Evolutionary conservation across 2,888 invertebrate genomes (phyloP).

Genomic region (Zaprionus bogoriensis): DNA sequence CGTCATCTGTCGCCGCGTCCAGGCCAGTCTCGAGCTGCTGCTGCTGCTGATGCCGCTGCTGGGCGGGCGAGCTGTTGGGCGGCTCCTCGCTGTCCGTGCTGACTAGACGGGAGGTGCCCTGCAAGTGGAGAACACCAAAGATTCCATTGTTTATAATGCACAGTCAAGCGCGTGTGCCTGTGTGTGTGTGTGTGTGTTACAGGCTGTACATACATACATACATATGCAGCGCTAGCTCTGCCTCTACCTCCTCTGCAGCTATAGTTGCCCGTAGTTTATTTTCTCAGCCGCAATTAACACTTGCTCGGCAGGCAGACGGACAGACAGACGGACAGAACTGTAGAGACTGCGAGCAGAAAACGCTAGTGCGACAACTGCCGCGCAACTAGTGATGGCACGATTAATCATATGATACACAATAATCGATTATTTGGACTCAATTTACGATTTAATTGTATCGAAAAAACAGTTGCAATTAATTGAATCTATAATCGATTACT

Average conservation of each 20-base stretch:
- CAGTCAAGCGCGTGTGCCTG: too few species aligned
- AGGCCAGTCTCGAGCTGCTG: conserved; percentile 25
- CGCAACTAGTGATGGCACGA: too few species aligned
- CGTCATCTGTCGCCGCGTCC: conserved; percentile 13
- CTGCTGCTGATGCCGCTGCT: conserved; percentile 36
- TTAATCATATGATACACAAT: too few species aligned
- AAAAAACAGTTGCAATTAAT: too few species aligned
- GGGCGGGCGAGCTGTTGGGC: conserved; percentile 81
- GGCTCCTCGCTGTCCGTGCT: conserved; percentile 86
- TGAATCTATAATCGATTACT: too few species aligned
- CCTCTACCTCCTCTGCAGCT: too few species aligned
- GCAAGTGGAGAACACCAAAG: conserved; percentile 24
- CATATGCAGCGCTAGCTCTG: background rate
- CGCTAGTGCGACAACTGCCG: too few species aligned
- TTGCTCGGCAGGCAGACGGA: background rate
- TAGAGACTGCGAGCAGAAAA: background rate
- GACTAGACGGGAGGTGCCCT: conserved; percentile 86
- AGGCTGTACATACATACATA: background rate
- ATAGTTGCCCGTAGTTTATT: conserved; percentile 12
- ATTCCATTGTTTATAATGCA: conserved; percentile 12
- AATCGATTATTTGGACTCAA: too few species aligned
- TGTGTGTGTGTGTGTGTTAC: background rate
- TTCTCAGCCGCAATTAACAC: conserved; percentile 38
- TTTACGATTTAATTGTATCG: too few species aligned
- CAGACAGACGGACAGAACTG: background rate